These are phyloP conservation scores for Dendrolimus houi DNA, from an alignment of 2,888 invertebrate genomes.

Conservation along the genomic window DNA sequence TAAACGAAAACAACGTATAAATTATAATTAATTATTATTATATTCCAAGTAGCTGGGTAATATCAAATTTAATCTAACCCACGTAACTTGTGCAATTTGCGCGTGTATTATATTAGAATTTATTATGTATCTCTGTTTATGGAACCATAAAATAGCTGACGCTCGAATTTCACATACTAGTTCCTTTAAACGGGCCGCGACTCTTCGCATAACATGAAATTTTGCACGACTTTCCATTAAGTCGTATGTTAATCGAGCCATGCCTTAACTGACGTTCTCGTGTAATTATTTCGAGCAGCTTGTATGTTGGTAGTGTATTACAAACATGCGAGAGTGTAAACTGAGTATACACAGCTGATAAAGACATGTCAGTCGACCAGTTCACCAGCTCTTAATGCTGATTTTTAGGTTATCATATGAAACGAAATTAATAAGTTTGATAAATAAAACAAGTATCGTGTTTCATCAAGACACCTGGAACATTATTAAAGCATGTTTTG, in stretches of 20 bases:
- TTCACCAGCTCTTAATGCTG: background rate
- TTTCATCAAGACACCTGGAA: background rate
- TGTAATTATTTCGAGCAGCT: slow-evolving; percentile 9
- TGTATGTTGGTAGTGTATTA: background rate
- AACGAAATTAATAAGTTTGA: background rate
- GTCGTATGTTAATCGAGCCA: slow-evolving; percentile 11
- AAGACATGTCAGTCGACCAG: slow-evolving; percentile 4
- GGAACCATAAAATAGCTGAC: slow-evolving; percentile 21
- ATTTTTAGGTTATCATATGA: background rate
- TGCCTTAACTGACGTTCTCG: slow-evolving; percentile 7
- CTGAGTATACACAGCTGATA: slow-evolving; percentile 13
- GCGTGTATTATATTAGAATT: slow-evolving; percentile 10
- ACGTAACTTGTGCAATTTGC: slow-evolving; percentile 17
- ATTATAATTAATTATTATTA: background rate
- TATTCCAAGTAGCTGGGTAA: background rate
- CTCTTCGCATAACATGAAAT: slow-evolving; percentile 33
- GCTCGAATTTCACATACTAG: slow-evolving; percentile 33
- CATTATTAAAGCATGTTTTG: background rate
- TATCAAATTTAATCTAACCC: slow-evolving; percentile 27
- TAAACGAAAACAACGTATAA: background rate
- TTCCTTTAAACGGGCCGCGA: slow-evolving; percentile 22
- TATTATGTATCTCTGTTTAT: slow-evolving; percentile 16
- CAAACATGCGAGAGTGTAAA: slow-evolving; percentile 11
- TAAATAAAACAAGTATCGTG: background rate
- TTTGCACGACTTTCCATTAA: slow-evolving; percentile 53